Evolutionary conservation across 30 jellyfish, hydroid and myxozoan genomes (phyloP), one percentile per base, ranked within the genome.

Genomic region (Aurelia sp.): DNA sequence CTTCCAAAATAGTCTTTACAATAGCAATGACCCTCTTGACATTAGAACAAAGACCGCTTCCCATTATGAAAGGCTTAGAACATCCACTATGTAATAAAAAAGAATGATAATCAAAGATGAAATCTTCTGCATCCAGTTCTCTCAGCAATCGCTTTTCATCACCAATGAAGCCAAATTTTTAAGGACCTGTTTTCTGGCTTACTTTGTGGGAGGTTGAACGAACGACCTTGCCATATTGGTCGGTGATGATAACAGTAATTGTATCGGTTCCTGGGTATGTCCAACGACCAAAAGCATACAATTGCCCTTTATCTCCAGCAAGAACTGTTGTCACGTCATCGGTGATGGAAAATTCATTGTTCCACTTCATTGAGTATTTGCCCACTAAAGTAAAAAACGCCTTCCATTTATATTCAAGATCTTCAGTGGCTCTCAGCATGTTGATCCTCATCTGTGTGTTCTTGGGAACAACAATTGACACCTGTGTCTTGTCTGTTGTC

Each of bases 221-320:
- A 7, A 41, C 52, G 52, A 41, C 52, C 52, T 59, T 59, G 0
- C 68, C 68, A 59, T 59, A 59, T 63, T 67, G 22, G 63, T 67
- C 10, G 33, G 57, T 38, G 38, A 24, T 59, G 24, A 9, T 21
- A 30, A 72, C 84, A n/a, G 19, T 24, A 8, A 72, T 24, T 5
- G 38, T 27, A 18, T 72, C 84, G 27, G 67, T 50, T 16, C 65
- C 68, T 20, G 84, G 84, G 67, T 72, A 72, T 9, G 24, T 72
- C 68, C 67, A 72, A 15, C 24, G n/a, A 3, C 84, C 84, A 72
- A 72, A 35, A 27, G 68, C 67, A 72, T 3, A 72, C 84, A 72
- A 0, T 24, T 35, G 8, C 8, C 78, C 24, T 5, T 72, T 18
- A 15, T 70, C 7, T 16, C 84, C 84, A 35, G 68, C n/a, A n/a